Conservation (phyloP, 1,140 invertebrate species). For the Mactra quadrangularis region DNA sequence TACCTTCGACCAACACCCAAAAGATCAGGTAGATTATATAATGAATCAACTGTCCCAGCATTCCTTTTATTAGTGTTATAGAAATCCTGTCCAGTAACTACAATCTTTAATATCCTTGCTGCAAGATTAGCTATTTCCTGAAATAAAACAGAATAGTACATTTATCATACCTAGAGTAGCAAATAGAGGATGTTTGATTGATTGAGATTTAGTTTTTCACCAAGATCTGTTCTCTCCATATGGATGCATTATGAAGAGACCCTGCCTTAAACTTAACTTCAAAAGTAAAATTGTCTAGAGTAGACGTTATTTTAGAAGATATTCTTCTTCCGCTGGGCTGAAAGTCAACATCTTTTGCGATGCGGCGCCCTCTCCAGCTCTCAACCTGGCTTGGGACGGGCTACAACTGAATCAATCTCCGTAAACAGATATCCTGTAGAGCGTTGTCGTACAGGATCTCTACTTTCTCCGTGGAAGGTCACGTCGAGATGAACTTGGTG, state of each 20-base stretch:
- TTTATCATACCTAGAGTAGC: not conserved
- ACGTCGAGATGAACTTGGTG: no score
- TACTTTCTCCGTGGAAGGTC: no score
- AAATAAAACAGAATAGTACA: not conserved
- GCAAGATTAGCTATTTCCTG: slow-evolving; percentile 51
- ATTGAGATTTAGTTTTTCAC: not conserved
- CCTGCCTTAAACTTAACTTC: not conserved
- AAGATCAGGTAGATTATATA: slow-evolving; percentile 49
- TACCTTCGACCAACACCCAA: slow-evolving; percentile 42
- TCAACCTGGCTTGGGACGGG: no score
- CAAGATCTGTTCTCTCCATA: not conserved
- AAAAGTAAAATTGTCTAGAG: not conserved
- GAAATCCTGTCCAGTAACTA: not conserved
- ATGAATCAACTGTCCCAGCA: slow-evolving; percentile 51
- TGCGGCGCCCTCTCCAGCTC: no score
- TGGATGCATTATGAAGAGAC: not conserved
- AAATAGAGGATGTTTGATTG: not conserved
- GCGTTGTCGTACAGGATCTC: no score
- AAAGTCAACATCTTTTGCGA: no score
- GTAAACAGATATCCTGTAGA: no score
- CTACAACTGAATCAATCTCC: no score
- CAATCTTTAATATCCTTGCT: slow-evolving; percentile 43
- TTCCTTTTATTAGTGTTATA: slow-evolving; percentile 43
- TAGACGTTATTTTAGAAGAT: not conserved
- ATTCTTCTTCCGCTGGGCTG: not conserved